Conservation (phyloP, 2,797 vertebrate genomes). For the Uromys caudimaculatus region DNA sequence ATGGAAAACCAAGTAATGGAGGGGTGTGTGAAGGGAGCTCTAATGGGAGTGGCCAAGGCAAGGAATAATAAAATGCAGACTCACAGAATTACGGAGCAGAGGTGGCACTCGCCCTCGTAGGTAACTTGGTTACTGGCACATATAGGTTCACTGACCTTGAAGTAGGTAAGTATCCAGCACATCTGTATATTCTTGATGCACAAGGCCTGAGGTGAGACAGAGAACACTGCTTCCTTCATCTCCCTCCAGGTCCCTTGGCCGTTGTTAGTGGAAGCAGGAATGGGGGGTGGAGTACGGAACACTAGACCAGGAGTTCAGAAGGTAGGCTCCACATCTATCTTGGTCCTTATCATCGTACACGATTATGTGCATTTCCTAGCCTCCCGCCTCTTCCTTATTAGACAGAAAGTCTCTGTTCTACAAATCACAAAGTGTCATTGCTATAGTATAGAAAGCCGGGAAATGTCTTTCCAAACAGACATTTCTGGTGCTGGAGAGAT, state of each 20-base stretch:
- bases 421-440: background rate
- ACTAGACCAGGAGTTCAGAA: background rate
- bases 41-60: background rate
- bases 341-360: too few relatives aligned
- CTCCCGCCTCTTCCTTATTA: background rate
- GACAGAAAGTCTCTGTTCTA: background rate
- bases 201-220: slow-evolving; percentile 6
- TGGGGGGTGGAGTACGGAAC: background rate
- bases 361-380: background rate
- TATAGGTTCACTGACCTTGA: slow-evolving; percentile 29
- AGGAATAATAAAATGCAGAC: background rate
- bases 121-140: slow-evolving; percentile 72
- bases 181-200: background rate
- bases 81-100: slow-evolving; percentile 66
- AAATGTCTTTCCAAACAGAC: background rate
- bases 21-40: background rate
- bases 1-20: background rate
- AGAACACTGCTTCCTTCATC: background rate
- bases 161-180: slow-evolving; percentile 59
- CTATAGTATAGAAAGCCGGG: background rate
- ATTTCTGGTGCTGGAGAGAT: background rate
- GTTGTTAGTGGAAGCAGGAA: background rate
- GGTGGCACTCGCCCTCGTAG: slow-evolving; percentile 65
- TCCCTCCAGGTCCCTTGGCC: background rate
- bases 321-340: background rate